Conservation (phyloP, 2,113 vertebrate genomes). For the Sprattus sprattus region DNA sequence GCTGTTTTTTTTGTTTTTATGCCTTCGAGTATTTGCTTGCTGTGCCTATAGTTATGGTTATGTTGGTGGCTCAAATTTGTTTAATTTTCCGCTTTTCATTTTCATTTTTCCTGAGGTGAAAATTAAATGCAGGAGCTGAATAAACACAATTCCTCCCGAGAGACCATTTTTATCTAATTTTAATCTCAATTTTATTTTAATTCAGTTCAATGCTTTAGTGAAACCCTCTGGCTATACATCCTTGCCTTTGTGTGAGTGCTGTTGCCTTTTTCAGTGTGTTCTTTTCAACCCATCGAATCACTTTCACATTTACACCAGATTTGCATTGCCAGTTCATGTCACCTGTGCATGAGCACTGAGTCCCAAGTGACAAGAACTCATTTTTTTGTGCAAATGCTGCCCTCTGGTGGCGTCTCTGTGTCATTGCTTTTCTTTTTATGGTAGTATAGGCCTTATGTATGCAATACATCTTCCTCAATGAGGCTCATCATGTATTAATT, state of each 20-base stretch:
- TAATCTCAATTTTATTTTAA: neutral
- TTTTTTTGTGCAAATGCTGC: constrained; percentile 31
- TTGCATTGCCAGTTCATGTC: neutral
- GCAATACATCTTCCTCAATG: neutral
- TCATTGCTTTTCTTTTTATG: neutral
- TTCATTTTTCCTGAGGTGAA: neutral
- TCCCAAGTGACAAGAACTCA: neutral
- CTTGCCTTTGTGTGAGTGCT: neutral
- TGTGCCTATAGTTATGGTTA: neutral
- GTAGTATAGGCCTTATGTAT: neutral
- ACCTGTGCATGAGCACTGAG: neutral
- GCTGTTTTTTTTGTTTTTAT: neutral
- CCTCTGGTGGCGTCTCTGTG: constrained; percentile 42
- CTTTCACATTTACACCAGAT: neutral
- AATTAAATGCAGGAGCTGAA: neutral
- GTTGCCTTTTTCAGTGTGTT: neutral
- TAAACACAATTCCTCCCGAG: neutral
- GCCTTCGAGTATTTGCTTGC: neutral
- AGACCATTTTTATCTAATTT: neutral
- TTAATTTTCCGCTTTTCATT: neutral
- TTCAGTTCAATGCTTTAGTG: neutral
- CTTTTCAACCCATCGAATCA: neutral
- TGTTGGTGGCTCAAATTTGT: neutral
- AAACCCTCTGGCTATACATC: neutral
- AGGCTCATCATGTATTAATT: too few relatives aligned